A percentile compares a stretch with the other conserved stretches of the same genome.
Conservation (phyloP, 1,140 invertebrate genomes). For the Eciton burchellii region DNA sequence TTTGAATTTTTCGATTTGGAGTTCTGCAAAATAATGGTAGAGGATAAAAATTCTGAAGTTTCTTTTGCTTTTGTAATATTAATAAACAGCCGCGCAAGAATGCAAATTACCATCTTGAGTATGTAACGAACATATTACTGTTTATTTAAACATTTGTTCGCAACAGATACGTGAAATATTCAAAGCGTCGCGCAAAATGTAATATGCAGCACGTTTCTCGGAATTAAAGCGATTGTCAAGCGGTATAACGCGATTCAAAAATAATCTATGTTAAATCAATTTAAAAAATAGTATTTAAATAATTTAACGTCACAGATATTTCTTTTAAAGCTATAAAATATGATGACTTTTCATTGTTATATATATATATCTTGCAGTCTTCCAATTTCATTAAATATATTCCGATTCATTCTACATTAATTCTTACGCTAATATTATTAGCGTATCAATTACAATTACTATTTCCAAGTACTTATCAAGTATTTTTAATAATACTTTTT, state of each 20-base stretch:
- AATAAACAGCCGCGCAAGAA: neutral
- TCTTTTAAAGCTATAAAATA: neutral
- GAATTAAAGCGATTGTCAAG: neutral
- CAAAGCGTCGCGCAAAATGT: neutral
- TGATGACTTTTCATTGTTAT: neutral
- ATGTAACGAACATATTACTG: neutral
- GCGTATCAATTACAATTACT: neutral
- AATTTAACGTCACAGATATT: neutral
- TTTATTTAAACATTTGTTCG: conserved; percentile 5
- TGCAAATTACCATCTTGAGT: neutral
- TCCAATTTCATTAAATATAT: neutral
- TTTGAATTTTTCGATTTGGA: too few species aligned
- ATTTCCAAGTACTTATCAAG: neutral
- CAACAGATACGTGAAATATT: neutral
- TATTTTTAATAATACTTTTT: conserved; percentile 12
- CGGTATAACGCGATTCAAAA: neutral
- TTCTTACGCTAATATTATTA: conserved; percentile 6
- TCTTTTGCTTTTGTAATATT: neutral
- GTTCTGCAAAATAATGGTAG: too few species aligned
- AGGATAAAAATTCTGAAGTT: too few species aligned
- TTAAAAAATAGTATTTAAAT: neutral
- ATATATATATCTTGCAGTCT: neutral
- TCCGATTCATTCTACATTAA: neutral
- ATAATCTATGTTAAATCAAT: neutral
- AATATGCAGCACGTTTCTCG: neutral